Percentiles rank a stretch among this genome's conserved stretches.
Conservation (phyloP, 23 tunicate species). For the Trididemnum nubilum region DNA sequence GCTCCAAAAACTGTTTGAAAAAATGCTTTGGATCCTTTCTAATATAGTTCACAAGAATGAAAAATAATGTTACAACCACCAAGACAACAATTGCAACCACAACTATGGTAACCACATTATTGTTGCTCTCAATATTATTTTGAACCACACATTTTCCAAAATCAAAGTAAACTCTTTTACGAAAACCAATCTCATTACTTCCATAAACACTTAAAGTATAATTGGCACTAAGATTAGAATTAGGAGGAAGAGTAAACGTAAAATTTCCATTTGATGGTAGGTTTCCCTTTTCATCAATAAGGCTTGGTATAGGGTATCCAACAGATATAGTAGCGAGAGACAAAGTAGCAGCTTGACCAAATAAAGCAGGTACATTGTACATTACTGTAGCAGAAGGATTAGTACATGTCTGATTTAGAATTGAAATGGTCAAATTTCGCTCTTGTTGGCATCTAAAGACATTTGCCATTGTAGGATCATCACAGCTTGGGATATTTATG, state of each 20-base stretch:
- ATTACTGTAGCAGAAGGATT: background rate
- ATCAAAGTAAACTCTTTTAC: background rate
- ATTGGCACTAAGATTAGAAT: background rate
- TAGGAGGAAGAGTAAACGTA: background rate
- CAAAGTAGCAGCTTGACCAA: background rate
- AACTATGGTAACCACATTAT: background rate
- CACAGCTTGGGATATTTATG: conserved; percentile 11
- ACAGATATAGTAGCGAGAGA: background rate
- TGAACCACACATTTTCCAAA: background rate
- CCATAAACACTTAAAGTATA: background rate
- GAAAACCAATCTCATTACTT: background rate
- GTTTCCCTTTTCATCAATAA: background rate
- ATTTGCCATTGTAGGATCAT: conserved; percentile 7
- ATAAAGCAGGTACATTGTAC: background rate
- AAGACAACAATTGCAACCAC: background rate
- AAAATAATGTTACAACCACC: background rate
- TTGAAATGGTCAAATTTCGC: background rate
- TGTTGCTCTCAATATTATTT: background rate
- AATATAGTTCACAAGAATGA: background rate
- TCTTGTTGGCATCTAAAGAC: conserved; percentile 13
- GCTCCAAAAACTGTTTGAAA: background rate
- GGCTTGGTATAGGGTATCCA: background rate
- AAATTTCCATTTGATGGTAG: background rate
- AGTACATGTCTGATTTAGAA: background rate
- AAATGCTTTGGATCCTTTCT: background rate